Evolutionary conservation across 2,888 invertebrate genomes (phyloP).

Genomic region (Drosophila vallismaia): DNA sequence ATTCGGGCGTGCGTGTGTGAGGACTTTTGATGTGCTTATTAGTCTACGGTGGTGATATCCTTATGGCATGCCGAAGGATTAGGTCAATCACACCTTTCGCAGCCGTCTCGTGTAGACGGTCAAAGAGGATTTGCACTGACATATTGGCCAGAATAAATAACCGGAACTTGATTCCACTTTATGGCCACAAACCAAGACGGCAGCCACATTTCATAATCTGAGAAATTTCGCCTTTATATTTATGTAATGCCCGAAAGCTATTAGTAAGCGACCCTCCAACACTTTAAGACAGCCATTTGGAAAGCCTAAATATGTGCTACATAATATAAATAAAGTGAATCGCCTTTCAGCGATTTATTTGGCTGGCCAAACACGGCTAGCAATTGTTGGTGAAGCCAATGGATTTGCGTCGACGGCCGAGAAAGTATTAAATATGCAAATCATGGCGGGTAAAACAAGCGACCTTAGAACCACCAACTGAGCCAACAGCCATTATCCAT

Average conservation of each 20-base stretch:
- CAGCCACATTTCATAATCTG: slow-evolving; percentile 12
- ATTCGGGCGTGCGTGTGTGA: slow-evolving; percentile 23
- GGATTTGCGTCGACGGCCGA: slow-evolving; percentile 1
- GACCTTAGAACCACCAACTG: slow-evolving; percentile 55
- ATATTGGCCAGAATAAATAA: slow-evolving; percentile 36
- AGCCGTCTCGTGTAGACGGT: slow-evolving; percentile 12
- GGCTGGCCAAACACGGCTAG: slow-evolving; percentile 31
- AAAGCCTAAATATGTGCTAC: slow-evolving; percentile 33
- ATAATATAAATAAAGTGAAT: slow-evolving; percentile 34
- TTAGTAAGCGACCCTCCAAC: slow-evolving; percentile 12
- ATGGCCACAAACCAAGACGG: slow-evolving; percentile 13
- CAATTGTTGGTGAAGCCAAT: slow-evolving; percentile 57
- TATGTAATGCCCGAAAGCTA: slow-evolving; percentile 18
- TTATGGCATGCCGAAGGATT: slow-evolving; percentile 51
- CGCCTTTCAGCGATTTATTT: slow-evolving; percentile 30
- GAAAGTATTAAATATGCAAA: slow-evolving; percentile 79
- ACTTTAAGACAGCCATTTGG: slow-evolving; percentile 29
- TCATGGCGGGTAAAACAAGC: slow-evolving; percentile 75
- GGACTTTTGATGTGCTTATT: slow-evolving; percentile 81
- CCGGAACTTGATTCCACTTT: slow-evolving; percentile 30
- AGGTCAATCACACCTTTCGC: slow-evolving; percentile 69
- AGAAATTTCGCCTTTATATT: slow-evolving; percentile 6
- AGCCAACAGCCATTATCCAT: slow-evolving; percentile 20
- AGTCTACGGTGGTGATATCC: slow-evolving; percentile 76
- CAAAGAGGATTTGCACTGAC: slow-evolving; percentile 34